These are phyloP conservation scores for Nematostella vectensis DNA, from an alignment of 92 coral and sea anemone genomes.

Conservation along the genomic window DNA sequence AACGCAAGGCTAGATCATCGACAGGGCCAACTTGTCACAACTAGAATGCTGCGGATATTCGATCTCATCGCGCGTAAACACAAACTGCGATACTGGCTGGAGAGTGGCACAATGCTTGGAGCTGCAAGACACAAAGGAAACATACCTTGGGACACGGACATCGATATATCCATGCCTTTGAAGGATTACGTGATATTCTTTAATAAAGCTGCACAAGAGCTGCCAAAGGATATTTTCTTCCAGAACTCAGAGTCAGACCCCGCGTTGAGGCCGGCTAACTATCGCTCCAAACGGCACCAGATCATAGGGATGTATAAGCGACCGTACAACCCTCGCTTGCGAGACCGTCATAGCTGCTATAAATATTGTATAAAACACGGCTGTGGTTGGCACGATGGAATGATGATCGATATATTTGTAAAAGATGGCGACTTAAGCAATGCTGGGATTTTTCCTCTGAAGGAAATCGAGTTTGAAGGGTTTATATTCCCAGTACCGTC, in stretches of 20 bases:
- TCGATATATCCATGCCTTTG: constrained; percentile 28
- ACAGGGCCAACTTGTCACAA: constrained; percentile 20
- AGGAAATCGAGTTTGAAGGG: constrained; percentile 41
- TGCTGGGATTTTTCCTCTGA: constrained; percentile 22
- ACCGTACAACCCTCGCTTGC: constrained; percentile 28
- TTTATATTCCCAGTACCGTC: constrained; percentile 29
- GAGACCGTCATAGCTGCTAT: constrained; percentile 31
- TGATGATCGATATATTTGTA: constrained; percentile 31
- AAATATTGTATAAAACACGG: constrained; percentile 23
- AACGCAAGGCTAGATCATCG: constrained; percentile 6
- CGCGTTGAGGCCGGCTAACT: constrained; percentile 14
- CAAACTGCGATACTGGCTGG: constrained; percentile 25
- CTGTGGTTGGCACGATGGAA: constrained; percentile 36
- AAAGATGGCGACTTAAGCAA: constrained; percentile 4
- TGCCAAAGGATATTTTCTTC: constrained; percentile 33
- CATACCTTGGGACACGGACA: constrained; percentile 33
- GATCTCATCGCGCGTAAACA: constrained; percentile 23
- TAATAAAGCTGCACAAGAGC: constrained; percentile 10
- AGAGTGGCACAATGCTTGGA: constrained; percentile 25
- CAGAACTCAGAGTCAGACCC: constrained; percentile 37
- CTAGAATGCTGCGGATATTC: constrained; percentile 28
- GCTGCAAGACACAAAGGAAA: constrained; percentile 37
- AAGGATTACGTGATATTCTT: constrained; percentile 25
- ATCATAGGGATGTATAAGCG: constrained; percentile 16
- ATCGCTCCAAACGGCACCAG: constrained; percentile 10